A percentile compares a stretch with the other conserved stretches of the same genome.
These are phyloP conservation scores for Hymenopus coronatus DNA, from an alignment of 2,888 invertebrate genomes.

Conservation along the genomic window DNA sequence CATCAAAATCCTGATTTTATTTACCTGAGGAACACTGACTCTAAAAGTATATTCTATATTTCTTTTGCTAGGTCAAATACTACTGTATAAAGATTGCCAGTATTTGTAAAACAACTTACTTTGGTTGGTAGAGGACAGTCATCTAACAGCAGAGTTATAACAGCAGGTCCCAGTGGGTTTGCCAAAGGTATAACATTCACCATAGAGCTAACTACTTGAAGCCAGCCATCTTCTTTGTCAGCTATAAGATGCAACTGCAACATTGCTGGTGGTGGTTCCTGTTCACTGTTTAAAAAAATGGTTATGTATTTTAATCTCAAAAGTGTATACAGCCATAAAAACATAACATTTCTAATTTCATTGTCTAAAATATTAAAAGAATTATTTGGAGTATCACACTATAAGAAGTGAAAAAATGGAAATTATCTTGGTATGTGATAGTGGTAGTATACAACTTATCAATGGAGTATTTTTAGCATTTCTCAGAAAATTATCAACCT, in stretches of 20 bases:
- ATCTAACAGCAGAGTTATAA: conserved; percentile 83
- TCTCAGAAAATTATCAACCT: no score
- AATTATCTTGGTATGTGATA: no score
- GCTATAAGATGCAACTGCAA: conserved; percentile 79
- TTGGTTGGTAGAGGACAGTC: conserved; percentile 89
- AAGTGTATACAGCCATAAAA: no score
- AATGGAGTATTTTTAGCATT: no score
- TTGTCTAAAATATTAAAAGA: no score
- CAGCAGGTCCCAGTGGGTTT: conserved; percentile 85
- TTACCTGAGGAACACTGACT: no score
- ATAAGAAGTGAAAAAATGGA: no score
- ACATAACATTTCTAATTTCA: no score
- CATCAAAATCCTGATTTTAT: no score
- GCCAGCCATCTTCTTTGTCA: conserved; percentile 89
- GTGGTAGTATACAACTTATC: no score
- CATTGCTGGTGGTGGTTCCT: conserved; percentile 83
- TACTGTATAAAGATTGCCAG: not conserved
- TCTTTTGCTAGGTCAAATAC: not conserved
- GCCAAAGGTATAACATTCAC: conserved; percentile 75
- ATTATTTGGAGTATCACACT: no score
- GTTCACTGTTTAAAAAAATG: conserved; percentile 59
- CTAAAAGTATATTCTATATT: not conserved
- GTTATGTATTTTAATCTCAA: no score
- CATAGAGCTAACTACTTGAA: conserved; percentile 79
- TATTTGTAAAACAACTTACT: conserved; percentile 47